These are phyloP conservation scores for Sciurus carolinensis DNA, from an alignment of 2,797 vertebrate species.

Conservation along the genomic window DNA sequence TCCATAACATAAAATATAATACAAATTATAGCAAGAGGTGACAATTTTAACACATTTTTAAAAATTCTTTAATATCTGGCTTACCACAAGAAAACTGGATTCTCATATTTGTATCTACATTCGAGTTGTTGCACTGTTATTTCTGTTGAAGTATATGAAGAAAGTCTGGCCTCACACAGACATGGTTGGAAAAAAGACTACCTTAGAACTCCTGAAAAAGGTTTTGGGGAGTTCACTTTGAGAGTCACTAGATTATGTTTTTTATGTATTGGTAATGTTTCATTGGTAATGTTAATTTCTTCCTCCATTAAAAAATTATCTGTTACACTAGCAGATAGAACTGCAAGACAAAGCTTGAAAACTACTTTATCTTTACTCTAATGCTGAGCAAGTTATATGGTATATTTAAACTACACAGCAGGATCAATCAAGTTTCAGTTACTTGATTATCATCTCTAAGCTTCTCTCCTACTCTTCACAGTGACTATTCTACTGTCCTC, in stretches of 20 bases:
- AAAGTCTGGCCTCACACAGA: not conserved
- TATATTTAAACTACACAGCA: not conserved
- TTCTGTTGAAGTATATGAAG: not conserved
- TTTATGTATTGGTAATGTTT: conserved; percentile 20
- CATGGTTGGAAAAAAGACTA: not conserved
- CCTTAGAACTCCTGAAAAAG: not conserved
- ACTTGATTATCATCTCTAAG: conserved; percentile 23
- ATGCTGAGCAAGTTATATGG: not conserved
- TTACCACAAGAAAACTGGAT: conserved; percentile 16
- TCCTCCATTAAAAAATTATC: conserved; percentile 35
- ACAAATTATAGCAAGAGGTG: not conserved
- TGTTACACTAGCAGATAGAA: conserved; percentile 4
- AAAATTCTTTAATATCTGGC: not conserved
- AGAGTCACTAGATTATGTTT: conserved; percentile 31
- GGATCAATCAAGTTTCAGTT: not conserved
- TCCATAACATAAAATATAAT: not conserved
- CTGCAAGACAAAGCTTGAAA: not conserved
- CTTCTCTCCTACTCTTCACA: not conserved
- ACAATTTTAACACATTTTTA: not conserved
- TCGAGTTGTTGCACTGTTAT: not conserved
- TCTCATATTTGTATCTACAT: not conserved
- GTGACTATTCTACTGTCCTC: not conserved
- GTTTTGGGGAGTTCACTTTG: not conserved
- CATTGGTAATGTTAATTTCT: conserved; percentile 33
- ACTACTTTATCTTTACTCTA: conserved; percentile 12